phyloP scores from a whole-genome alignment of 2,888 invertebrate genomes.

The Norana najaformis region DNA sequence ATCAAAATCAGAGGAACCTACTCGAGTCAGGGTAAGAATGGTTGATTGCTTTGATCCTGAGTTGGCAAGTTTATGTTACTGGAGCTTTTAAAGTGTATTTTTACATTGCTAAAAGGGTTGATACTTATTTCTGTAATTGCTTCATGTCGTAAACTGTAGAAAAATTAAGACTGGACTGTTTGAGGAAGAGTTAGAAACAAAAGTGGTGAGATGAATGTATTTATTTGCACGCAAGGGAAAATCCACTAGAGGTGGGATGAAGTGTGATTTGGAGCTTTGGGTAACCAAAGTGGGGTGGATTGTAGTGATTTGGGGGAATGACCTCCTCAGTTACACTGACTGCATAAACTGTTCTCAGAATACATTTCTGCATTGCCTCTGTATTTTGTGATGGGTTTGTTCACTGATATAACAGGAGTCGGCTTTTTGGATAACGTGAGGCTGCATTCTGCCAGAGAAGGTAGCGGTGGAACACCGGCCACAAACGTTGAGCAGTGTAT shows the following conservation, averaged over 20 bases:
- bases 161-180: too few relatives aligned
- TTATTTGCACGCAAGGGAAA: too few relatives aligned
- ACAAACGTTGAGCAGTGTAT: slow-evolving; percentile 87
- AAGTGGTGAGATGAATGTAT: too few relatives aligned
- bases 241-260: too few relatives aligned
- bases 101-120: neutral
- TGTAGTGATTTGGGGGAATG: too few relatives aligned
- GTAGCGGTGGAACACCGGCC: slow-evolving; percentile 72
- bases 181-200: too few relatives aligned
- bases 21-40: slow-evolving; percentile 72
- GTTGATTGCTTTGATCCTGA: neutral
- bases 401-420: slow-evolving; percentile 66
- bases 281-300: too few relatives aligned
- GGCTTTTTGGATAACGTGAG: slow-evolving; percentile 88
- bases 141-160: too few relatives aligned
- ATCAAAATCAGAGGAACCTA: slow-evolving; percentile 93
- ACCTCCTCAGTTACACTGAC: too few relatives aligned
- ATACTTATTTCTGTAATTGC: neutral
- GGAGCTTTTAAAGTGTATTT: neutral
- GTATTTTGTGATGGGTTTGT: neutral
- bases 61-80: neutral
- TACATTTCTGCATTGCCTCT: neutral
- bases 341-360: neutral
- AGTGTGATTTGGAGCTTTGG: too few relatives aligned
- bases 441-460: slow-evolving; percentile 73